Evolutionary conservation across 2,113 vertebrate species (phyloP).

Genomic region (Platysternon megacephalum): DNA sequence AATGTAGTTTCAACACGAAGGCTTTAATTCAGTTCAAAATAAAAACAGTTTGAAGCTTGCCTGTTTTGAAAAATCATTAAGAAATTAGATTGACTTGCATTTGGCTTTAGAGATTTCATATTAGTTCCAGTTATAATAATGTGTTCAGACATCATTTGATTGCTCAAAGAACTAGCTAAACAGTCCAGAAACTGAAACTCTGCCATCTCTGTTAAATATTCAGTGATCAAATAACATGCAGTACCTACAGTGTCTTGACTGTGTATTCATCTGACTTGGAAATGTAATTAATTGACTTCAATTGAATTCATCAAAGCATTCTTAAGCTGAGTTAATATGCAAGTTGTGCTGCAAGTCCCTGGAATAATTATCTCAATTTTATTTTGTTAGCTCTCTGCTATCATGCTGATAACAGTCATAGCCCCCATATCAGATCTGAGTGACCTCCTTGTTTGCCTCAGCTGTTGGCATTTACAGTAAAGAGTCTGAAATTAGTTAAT

Average conservation of each 20-base stretch:
- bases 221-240: slow-evolving; percentile 45
- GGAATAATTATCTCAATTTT: slow-evolving; percentile 61
- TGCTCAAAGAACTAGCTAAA: slow-evolving; percentile 68
- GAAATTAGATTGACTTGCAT: slow-evolving; percentile 53
- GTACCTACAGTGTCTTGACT: slow-evolving; percentile 39
- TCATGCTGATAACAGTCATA: slow-evolving; percentile 13
- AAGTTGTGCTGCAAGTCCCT: slow-evolving; percentile 54
- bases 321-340: slow-evolving; percentile 67
- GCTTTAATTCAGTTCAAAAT: slow-evolving; percentile 44
- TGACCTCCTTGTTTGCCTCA: slow-evolving; percentile 66
- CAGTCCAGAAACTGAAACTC: slow-evolving; percentile 61
- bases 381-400: slow-evolving; percentile 40
- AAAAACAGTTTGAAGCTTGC: slow-evolving; percentile 11
- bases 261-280: slow-evolving; percentile 70
- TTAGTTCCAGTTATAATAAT: slow-evolving; percentile 58
- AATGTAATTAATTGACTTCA: slow-evolving; percentile 76
- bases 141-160: slow-evolving; percentile 74
- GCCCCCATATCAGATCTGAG: background rate
- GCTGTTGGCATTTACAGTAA: slow-evolving; percentile 65
- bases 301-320: slow-evolving; percentile 65
- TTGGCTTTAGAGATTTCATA: slow-evolving; percentile 58
- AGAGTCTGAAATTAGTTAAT: slow-evolving; percentile 70
- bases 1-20: background rate
- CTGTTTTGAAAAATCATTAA: background rate
- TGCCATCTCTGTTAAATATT: slow-evolving; percentile 54